Evolutionary conservation across 2,888 invertebrate genomes (phyloP).

Genomic region (Cephus pygmeus): DNA sequence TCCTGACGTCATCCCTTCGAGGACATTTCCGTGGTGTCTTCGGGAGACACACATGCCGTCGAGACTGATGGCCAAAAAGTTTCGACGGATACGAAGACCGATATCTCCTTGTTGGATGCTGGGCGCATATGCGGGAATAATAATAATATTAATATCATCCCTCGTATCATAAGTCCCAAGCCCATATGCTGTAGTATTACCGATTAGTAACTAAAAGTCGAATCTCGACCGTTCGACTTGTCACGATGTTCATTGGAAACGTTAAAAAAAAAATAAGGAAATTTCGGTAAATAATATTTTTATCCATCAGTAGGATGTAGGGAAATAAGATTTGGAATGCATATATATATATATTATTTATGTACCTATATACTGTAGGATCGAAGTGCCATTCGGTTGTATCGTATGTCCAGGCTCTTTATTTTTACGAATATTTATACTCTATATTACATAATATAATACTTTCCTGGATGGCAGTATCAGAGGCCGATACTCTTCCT

Average conservation of each 20-base stretch:
- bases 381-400: background rate
- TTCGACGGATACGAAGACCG: constrained; percentile 46
- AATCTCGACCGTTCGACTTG: background rate
- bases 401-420: background rate
- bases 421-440: background rate
- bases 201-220: background rate
- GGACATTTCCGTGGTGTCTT: constrained; percentile 3
- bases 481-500: background rate
- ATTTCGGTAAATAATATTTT: no score
- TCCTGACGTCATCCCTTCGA: constrained; percentile 22
- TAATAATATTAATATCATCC: background rate
- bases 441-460: background rate
- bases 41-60: constrained; percentile 44
- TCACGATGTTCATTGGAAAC: background rate
- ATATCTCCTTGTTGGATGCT: constrained; percentile 39
- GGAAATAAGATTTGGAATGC: no score
- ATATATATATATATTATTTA: no score
- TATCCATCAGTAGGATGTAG: no score
- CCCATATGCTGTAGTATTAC: background rate
- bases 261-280: no score
- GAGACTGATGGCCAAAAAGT: constrained; percentile 45
- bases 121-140: background rate
- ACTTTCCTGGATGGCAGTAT: background rate
- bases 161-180: background rate
- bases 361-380: background rate